phyloP scores from a whole-genome alignment of 2,888 invertebrate species.

The Bugula neritina region DNA sequence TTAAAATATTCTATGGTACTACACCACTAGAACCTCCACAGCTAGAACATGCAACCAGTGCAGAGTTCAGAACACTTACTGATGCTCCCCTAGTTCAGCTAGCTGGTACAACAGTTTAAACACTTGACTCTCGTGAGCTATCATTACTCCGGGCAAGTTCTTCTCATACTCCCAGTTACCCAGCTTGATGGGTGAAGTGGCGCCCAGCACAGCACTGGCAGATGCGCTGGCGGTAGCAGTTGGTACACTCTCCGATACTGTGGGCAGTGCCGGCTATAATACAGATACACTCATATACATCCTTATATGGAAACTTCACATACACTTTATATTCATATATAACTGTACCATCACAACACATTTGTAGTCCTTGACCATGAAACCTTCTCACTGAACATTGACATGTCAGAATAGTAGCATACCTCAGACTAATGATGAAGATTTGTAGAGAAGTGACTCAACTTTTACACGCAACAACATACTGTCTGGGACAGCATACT shows the following conservation, averaged over 20 bases:
- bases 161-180: constrained; percentile 45
- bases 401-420: too few relatives aligned
- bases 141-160: constrained; percentile 56
- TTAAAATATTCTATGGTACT: too few relatives aligned
- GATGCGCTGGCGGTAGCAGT: background rate
- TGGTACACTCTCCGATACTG: background rate
- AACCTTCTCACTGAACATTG: too few relatives aligned
- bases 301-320: too few relatives aligned
- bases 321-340: too few relatives aligned
- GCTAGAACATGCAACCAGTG: background rate
- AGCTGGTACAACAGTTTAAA: constrained; percentile 56
- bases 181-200: background rate
- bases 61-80: constrained; percentile 38
- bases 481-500: too few relatives aligned
- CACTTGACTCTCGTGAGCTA: constrained; percentile 55
- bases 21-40: background rate
- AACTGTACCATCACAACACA: too few relatives aligned
- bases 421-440: too few relatives aligned
- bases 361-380: too few relatives aligned
- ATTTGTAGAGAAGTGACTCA: too few relatives aligned
- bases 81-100: constrained; percentile 53
- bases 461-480: too few relatives aligned
- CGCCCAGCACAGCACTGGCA: background rate
- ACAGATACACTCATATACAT: too few relatives aligned
- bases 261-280: background rate